Evolutionary conservation across 2,888 invertebrate genomes (phyloP).

Genomic region (Synanthedon andrenaeformis): DNA sequence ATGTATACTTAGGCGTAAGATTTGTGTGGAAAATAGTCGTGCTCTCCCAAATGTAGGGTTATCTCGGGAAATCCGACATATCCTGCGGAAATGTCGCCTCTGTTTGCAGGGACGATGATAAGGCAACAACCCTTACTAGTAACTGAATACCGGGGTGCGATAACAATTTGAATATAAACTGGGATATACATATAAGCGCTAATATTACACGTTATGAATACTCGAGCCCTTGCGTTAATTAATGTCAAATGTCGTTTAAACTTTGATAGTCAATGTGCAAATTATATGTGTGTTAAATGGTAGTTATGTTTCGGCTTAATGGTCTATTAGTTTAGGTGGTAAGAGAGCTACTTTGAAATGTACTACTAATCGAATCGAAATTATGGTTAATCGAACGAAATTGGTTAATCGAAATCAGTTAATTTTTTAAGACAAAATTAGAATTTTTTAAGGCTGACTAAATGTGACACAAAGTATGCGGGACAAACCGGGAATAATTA

Average conservation of each 20-base stretch:
- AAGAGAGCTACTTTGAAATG: too few species aligned
- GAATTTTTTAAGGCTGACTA: too few species aligned
- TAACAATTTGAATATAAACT: slow-evolving; percentile 6
- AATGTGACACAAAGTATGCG: too few species aligned
- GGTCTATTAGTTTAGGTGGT: too few species aligned
- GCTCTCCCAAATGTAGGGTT: slow-evolving; percentile 10
- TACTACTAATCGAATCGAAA: too few species aligned
- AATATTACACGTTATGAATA: not conserved
- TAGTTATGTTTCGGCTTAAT: not conserved
- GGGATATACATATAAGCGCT: not conserved
- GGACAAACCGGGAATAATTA: too few species aligned
- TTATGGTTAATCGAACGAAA: too few species aligned
- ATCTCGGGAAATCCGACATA: slow-evolving; percentile 32
- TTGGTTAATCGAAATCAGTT: too few species aligned
- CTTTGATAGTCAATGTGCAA: not conserved
- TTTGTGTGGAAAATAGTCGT: too few species aligned
- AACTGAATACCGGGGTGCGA: slow-evolving; percentile 2
- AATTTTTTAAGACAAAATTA: too few species aligned
- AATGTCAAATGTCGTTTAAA: not conserved
- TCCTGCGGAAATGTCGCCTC: slow-evolving; percentile 19
- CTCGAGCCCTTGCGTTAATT: not conserved
- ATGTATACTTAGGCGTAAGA: too few species aligned
- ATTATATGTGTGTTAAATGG: not conserved
- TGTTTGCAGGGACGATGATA: slow-evolving; percentile 8
- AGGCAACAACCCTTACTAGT: slow-evolving; percentile 1